Evolutionary conservation across 2,797 vertebrate genomes (phyloP).

Genomic region (Eleutherodactylus coqui): DNA sequence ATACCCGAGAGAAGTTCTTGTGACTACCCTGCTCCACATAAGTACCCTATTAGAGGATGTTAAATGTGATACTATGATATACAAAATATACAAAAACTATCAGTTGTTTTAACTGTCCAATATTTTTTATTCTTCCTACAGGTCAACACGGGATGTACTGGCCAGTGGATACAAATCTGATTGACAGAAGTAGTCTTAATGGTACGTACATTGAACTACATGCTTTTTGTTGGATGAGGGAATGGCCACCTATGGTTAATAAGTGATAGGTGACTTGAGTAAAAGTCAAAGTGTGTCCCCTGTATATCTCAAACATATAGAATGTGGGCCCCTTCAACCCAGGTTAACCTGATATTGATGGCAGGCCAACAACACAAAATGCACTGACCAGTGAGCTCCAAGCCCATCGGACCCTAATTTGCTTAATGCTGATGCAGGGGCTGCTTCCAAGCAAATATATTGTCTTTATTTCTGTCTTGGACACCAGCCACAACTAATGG

Average conservation of each 20-base stretch:
- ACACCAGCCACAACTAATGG: no score
- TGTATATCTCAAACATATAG: no score
- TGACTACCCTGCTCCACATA: background rate
- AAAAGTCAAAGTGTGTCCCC: no score
- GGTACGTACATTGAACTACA: slow-evolving; percentile 74
- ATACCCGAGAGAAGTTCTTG: background rate
- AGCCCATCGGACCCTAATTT: background rate
- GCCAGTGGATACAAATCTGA: slow-evolving; percentile 88
- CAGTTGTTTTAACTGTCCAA: background rate
- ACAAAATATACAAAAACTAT: no score
- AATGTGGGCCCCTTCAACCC: no score
- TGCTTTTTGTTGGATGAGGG: background rate
- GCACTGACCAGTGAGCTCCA: no score
- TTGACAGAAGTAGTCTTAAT: slow-evolving; percentile 92
- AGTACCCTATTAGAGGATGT: background rate
- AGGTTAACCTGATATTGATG: no score
- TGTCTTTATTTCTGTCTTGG: no score
- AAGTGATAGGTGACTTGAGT: no score
- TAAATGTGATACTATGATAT: no score
- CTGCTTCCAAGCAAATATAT: background rate
- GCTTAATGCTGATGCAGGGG: background rate
- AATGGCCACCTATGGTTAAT: background rate
- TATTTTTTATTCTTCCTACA: slow-evolving; percentile 66
- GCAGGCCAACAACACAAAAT: no score
- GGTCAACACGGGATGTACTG: slow-evolving; percentile 95